These are phyloP conservation scores for Gnathonemus longibarbis DNA, from an alignment of 2,113 vertebrate species.

Conservation along the genomic window DNA sequence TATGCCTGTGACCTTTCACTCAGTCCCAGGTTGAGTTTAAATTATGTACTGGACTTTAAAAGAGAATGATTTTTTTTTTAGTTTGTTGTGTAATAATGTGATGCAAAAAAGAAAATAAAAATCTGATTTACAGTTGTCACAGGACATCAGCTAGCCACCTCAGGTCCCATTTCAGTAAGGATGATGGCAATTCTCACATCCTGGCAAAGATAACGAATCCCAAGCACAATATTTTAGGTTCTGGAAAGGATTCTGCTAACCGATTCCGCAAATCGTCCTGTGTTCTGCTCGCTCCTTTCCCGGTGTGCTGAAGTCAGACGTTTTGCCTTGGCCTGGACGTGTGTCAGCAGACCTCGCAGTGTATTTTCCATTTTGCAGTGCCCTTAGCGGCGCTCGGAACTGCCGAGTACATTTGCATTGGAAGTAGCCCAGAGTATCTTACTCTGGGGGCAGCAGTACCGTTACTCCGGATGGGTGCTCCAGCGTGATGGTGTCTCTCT, in stretches of 20 bases:
- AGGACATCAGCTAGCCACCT: background rate
- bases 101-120: background rate
- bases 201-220: background rate
- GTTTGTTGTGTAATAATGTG: background rate
- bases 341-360: background rate
- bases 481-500: background rate
- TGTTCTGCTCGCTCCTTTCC: background rate
- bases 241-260: background rate
- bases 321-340: background rate
- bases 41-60: background rate
- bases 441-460: background rate
- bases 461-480: background rate
- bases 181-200: background rate
- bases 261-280: background rate
- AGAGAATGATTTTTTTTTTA: background rate
- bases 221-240: background rate
- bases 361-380: constrained; percentile 45
- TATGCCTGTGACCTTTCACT: background rate
- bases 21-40: background rate
- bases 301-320: background rate
- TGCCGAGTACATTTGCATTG: background rate
- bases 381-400: constrained; percentile 44
- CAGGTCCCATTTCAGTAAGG: background rate
- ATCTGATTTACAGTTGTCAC: background rate
- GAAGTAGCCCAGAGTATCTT: background rate